A percentile compares a stretch with the other conserved stretches of the same genome.
phyloP scores from a whole-genome alignment of 2,113 vertebrate genomes.

The Eudyptes chrysolophus region DNA sequence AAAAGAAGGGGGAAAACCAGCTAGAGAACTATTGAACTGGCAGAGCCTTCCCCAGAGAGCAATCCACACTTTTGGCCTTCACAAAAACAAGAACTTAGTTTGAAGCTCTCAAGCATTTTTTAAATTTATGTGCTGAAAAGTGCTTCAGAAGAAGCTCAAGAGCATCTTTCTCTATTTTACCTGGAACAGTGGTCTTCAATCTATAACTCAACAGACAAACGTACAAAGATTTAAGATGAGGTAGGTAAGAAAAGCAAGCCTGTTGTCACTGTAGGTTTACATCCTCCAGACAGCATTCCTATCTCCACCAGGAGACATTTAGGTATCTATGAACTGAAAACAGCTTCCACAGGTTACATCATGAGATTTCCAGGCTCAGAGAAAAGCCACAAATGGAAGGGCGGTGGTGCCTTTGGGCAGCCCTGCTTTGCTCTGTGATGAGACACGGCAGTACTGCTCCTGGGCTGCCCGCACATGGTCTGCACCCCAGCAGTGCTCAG shows the following conservation, averaged over 20 bases:
- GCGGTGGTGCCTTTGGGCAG: neutral
- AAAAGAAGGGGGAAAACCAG: neutral
- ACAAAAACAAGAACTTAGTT: neutral
- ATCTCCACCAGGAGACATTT: neutral
- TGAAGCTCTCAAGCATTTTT: neutral
- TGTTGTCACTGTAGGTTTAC: neutral
- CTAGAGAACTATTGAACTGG: neutral
- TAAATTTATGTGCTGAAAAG: neutral
- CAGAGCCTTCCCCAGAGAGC: neutral
- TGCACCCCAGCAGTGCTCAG: neutral
- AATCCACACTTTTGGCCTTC: neutral
- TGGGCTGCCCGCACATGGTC: neutral
- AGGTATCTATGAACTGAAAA: neutral
- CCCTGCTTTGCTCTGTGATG: neutral
- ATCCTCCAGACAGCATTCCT: neutral
- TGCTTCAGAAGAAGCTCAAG: neutral
- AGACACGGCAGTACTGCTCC: neutral
- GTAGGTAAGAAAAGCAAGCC: neutral
- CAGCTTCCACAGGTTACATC: neutral
- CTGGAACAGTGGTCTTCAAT: neutral
- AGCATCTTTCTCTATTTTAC: neutral
- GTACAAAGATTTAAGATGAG: neutral
- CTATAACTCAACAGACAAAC: neutral
- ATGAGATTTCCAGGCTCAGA: neutral
- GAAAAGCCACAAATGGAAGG: neutral